Evolutionary conservation across 2,888 invertebrate species (phyloP), one percentile per base, ranked within the genome.

Genomic region (Syrphus vitripennis): DNA sequence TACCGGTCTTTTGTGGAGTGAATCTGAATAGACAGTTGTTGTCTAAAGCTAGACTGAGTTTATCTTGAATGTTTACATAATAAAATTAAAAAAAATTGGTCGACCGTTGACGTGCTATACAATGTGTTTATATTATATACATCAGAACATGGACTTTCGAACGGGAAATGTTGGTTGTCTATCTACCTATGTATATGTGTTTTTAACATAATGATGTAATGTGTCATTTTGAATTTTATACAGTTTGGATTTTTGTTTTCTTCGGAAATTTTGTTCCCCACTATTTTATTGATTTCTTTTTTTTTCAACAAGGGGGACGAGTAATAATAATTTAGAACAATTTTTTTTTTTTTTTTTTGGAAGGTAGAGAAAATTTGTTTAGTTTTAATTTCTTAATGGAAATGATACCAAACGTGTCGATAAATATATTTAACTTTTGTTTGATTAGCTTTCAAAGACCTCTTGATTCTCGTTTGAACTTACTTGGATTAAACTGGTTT

Each of bases 21-120:
- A 45, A 59, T 59, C 14, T 42, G 61, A 40, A 40, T 61, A 42
- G 40, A 63, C 63, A 57, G 31, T 21, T 6, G 10, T 19, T 67
- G 21, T 19, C 65, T 19, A 65, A 31, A 67, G 45, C 65, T 45
- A 67, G 65, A 67, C 31, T 31, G 77, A 31, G 61, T 76, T 70
- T 69, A 63, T 53, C 48, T 65, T 34, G 37, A 77, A 71, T 82
- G 71, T 82, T 77, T 82, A 82, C 82, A 77, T 59, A 82, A 82
- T 77, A 55, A 75, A 76, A 69, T 77, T 65, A 57, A 71, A 45
- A 70, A 57, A 71, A 45, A 70, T 71, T 57, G 59, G 34, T 81
- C 76, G 69, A 76, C 57, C 61, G 76, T 76, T 65, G 72, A 72
- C 31, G 70, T 65, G 24, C 31, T 21, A 21, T 48, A 48, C 21